These are phyloP conservation scores for Temnothorax ravouxi DNA, from an alignment of 2,888 invertebrate genomes.

Conservation along the genomic window DNA sequence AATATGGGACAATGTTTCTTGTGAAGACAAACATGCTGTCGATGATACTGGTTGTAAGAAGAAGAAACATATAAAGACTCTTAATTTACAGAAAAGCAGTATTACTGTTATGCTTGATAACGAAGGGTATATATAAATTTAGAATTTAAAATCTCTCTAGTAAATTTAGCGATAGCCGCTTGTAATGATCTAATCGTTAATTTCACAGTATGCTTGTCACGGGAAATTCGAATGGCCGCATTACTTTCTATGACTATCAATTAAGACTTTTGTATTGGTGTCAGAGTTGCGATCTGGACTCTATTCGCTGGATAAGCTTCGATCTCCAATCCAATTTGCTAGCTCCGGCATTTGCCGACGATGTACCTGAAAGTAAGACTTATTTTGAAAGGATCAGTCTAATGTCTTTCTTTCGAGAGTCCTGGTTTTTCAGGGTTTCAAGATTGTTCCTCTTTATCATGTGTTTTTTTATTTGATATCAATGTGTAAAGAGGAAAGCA, in stretches of 20 bases:
- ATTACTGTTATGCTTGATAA: constrained; percentile 75
- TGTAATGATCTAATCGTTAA: constrained; percentile 13
- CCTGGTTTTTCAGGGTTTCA: neutral
- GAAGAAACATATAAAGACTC: constrained; percentile 73
- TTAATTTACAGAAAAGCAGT: constrained; percentile 71
- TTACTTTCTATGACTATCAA: constrained; percentile 89
- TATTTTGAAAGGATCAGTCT: neutral
- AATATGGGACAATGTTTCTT: constrained; percentile 70
- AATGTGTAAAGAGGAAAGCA: neutral
- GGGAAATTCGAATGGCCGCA: constrained; percentile 87
- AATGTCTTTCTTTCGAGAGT: neutral
- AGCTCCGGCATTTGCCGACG: constrained; percentile 39
- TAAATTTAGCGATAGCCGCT: neutral
- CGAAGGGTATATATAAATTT: constrained; percentile 69
- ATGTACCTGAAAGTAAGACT: constrained; percentile 58
- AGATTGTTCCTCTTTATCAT: neutral
- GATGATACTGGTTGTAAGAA: neutral
- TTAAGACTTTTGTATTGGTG: constrained; percentile 89
- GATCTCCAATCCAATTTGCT: constrained; percentile 80
- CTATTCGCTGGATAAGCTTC: constrained; percentile 87
- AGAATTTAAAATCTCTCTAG: neutral
- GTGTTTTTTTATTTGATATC: neutral
- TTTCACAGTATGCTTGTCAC: constrained; percentile 87
- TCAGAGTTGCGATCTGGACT: constrained; percentile 86
- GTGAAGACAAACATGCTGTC: neutral